Evolutionary conservation across 2,888 invertebrate species (phyloP).

Genomic region (Tenthredo distinguenda): DNA sequence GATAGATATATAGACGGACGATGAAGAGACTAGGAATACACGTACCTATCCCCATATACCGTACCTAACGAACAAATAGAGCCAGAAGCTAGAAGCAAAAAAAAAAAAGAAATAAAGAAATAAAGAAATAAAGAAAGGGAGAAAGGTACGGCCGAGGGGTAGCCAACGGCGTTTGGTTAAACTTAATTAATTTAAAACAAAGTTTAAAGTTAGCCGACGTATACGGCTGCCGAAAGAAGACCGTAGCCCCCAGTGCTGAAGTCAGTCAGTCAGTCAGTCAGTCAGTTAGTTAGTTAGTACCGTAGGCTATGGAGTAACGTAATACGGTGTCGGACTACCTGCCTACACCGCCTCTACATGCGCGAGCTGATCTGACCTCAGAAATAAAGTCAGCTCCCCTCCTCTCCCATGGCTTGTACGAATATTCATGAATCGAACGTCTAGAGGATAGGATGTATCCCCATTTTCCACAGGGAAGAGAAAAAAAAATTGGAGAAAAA

Average conservation of each 20-base stretch:
- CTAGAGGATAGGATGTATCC: not conserved
- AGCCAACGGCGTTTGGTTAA: constrained; percentile 34
- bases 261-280: not conserved
- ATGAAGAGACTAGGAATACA: too few relatives aligned
- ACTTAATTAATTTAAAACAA: constrained; percentile 68
- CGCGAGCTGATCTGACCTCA: constrained; percentile 65
- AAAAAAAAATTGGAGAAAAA: not conserved
- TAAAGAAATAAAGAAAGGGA: not conserved
- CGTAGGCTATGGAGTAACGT: constrained; percentile 60
- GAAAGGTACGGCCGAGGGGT: not conserved
- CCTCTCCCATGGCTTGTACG: not conserved
- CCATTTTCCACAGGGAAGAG: not conserved
- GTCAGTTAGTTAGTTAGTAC: constrained; percentile 1
- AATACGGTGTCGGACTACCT: constrained; percentile 69
- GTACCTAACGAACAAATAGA: too few relatives aligned
- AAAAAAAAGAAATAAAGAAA: too few relatives aligned
- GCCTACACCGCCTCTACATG: constrained; percentile 49
- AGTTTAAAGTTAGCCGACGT: constrained; percentile 69
- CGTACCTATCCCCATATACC: too few relatives aligned
- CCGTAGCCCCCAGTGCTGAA: constrained; percentile 30
- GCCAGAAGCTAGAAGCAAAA: too few relatives aligned
- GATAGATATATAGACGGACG: too few relatives aligned
- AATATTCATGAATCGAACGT: constrained; percentile 48
- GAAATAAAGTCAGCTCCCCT: constrained; percentile 61
- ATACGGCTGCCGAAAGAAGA: constrained; percentile 60